Evolutionary conservation across 2,888 invertebrate species (phyloP).

Genomic region (Diarsia rubi): DNA sequence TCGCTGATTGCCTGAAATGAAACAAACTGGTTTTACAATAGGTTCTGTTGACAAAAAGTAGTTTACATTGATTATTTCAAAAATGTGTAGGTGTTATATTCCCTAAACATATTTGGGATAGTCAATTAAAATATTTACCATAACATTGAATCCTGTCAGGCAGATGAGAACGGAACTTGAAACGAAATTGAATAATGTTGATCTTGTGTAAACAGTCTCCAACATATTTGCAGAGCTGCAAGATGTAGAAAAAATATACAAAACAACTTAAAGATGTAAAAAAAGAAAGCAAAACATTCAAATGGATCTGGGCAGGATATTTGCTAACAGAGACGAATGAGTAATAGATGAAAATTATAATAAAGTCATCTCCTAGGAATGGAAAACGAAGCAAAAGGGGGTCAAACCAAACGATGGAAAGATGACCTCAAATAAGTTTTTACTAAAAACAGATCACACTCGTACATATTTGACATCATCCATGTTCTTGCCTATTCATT

Average conservation of each 20-base stretch:
- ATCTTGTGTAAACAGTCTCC: slow-evolving; percentile 75
- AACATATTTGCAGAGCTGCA: slow-evolving; percentile 72
- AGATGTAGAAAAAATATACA: background rate
- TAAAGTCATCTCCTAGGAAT: too few relatives aligned
- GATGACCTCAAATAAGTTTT: too few relatives aligned
- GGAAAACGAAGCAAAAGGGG: too few relatives aligned
- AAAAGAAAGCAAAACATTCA: too few relatives aligned
- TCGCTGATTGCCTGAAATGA: slow-evolving; percentile 76
- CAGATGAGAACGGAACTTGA: slow-evolving; percentile 80
- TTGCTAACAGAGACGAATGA: too few relatives aligned
- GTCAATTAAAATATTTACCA: slow-evolving; percentile 67
- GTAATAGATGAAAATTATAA: too few relatives aligned
- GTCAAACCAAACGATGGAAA: too few relatives aligned
- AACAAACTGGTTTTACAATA: background rate
- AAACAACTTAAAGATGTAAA: too few relatives aligned
- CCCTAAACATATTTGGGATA: background rate
- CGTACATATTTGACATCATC: background rate
- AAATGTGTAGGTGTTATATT: background rate
- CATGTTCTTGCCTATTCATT: background rate
- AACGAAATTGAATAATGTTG: slow-evolving; percentile 77
- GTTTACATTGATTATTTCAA: background rate
- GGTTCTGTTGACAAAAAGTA: too few relatives aligned
- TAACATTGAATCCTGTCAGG: slow-evolving; percentile 80
- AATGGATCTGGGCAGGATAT: too few relatives aligned
- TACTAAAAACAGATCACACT: background rate